Conservation (phyloP, 2,888 invertebrate species). For the Athalia circularis region DNA sequence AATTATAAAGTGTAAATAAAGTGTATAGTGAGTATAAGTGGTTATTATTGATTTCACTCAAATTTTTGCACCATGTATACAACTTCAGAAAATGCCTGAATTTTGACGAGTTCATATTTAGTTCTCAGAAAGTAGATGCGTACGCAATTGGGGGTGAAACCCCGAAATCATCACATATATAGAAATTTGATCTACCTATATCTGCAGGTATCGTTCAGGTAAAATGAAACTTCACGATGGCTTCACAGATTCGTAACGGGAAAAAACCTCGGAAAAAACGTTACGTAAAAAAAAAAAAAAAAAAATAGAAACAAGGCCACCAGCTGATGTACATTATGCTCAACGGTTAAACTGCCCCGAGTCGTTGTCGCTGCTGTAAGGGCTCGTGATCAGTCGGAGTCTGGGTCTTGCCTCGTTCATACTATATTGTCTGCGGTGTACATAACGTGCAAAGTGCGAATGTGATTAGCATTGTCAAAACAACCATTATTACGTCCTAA, state of each 20-base stretch:
- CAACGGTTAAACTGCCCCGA: conserved; percentile 15
- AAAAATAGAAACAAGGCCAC: neutral
- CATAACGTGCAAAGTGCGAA: neutral
- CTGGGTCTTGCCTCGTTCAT: conserved; percentile 25
- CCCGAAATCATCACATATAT: no score
- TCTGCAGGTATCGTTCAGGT: no score
- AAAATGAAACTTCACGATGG: neutral
- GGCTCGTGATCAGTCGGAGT: conserved; percentile 23
- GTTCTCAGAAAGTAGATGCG: no score
- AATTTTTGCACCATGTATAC: no score
- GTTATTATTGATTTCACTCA: no score
- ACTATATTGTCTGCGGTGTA: neutral
- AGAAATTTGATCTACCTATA: no score
- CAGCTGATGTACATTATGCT: neutral
- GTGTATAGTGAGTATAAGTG: no score
- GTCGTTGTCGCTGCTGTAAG: conserved; percentile 15
- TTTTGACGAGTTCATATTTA: no score
- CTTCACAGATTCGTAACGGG: neutral
- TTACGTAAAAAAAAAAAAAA: conserved; percentile 6
- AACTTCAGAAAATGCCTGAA: no score
- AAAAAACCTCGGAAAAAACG: neutral
- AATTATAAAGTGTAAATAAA: no score
- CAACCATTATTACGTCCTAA: no score
- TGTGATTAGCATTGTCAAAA: neutral
- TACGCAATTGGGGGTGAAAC: no score